phyloP scores from a whole-genome alignment of 2,113 vertebrate genomes.

The Anser cygnoides region DNA sequence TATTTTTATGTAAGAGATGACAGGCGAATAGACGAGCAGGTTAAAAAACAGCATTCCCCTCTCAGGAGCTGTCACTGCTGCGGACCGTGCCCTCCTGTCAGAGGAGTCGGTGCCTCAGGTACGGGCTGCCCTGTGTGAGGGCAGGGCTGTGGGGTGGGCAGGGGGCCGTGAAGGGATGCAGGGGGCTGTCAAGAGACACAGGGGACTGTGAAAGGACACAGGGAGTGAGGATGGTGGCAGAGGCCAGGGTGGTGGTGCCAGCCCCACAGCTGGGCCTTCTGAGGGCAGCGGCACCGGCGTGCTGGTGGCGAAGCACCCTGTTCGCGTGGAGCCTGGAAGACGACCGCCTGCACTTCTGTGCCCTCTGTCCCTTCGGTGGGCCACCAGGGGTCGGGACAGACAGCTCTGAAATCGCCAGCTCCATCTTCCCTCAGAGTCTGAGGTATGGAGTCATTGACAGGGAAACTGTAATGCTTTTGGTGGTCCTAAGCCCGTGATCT shows the following conservation, averaged over 20 bases:
- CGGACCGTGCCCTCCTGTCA: background rate
- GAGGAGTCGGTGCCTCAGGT: background rate
- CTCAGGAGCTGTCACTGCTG: background rate
- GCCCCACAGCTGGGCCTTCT: no score
- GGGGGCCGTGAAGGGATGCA: no score
- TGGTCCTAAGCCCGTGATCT: background rate
- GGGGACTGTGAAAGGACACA: no score
- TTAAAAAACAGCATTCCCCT: background rate
- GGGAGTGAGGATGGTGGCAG: no score
- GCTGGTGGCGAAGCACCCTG: background rate
- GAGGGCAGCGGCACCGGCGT: no score
- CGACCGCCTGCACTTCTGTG: background rate
- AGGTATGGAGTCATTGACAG: background rate
- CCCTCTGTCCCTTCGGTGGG: no score
- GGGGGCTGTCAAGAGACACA: no score
- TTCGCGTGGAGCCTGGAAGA: background rate
- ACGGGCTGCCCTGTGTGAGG: fast-evolving
- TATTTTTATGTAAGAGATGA: background rate
- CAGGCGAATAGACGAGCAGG: background rate
- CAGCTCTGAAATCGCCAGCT: background rate
- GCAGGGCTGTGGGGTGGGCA: no score
- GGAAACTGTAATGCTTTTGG: background rate
- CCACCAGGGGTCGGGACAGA: background rate
- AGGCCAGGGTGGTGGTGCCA: no score
- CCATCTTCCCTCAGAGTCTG: background rate